Percentiles rank a stretch among this genome's conserved stretches.
Evolutionary conservation across 2,113 vertebrate genomes (phyloP).

Genomic region (Pagrus major): DNA sequence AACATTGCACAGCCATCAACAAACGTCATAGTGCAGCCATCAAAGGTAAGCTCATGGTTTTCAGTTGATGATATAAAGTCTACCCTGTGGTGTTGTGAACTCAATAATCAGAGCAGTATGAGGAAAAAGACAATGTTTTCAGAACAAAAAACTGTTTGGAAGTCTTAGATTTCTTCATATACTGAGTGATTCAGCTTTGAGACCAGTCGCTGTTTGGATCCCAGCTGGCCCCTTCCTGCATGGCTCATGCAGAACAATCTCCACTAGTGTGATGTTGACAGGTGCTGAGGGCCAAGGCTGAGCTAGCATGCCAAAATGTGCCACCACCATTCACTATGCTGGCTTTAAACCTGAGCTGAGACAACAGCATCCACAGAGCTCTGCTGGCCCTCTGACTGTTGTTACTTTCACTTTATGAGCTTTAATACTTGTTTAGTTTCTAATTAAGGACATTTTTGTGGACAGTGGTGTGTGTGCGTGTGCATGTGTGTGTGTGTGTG

Average conservation of each 20-base stretch:
- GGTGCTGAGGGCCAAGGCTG: slow-evolving; percentile 27
- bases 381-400: background rate
- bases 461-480: background rate
- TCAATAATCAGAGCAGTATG: background rate
- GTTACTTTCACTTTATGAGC: background rate
- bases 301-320: slow-evolving; percentile 31
- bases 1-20: slow-evolving; percentile 72
- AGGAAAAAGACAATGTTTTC: background rate
- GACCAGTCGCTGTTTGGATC: background rate
- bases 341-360: background rate
- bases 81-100: background rate
- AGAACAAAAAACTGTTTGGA: background rate
- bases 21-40: slow-evolving; percentile 77
- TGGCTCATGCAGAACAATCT: background rate
- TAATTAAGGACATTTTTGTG: slow-evolving; percentile 38
- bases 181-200: background rate
- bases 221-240: background rate
- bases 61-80: background rate
- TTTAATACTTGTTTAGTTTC: background rate
- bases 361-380: slow-evolving; percentile 24
- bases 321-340: slow-evolving; percentile 27
- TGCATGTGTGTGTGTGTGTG: background rate
- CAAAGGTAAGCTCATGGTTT: slow-evolving; percentile 83
- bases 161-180: background rate
- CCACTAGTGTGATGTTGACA: slow-evolving; percentile 45